phyloP scores from a whole-genome alignment of 2,113 vertebrate species.

The Coptodon bakossiorum region DNA sequence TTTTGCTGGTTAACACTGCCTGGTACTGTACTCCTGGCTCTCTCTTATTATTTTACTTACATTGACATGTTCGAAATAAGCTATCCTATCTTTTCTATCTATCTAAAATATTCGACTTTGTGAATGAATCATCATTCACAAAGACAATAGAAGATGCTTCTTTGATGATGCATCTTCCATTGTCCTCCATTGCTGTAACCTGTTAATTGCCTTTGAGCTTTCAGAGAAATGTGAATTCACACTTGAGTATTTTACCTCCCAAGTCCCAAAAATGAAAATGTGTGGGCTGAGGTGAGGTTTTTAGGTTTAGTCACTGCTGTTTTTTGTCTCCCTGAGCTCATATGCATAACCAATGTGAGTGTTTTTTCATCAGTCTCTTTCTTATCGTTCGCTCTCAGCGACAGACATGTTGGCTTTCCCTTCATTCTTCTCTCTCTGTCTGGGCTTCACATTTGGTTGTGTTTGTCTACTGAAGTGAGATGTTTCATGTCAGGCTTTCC shows the following conservation, averaged over 20 bases:
- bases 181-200: neutral
- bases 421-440: neutral
- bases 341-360: neutral
- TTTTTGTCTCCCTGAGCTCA: neutral
- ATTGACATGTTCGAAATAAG: neutral
- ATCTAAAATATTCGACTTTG: neutral
- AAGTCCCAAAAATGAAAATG: neutral
- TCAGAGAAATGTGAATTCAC: constrained; percentile 9
- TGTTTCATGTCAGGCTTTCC: neutral
- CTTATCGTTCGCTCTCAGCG: neutral
- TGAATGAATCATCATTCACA: neutral
- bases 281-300: neutral
- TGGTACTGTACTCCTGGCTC: neutral
- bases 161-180: neutral
- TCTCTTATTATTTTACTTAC: neutral
- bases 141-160: neutral
- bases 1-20: neutral
- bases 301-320: neutral
- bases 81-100: neutral
- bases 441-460: neutral
- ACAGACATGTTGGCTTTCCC: neutral
- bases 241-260: neutral
- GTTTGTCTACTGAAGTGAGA: neutral
- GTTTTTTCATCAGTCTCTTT: neutral
- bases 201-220: neutral